Percentiles rank a stretch among this genome's conserved stretches.
Conservation (phyloP, 2,888 invertebrate genomes). For the Himalopsyche tibetana region DNA sequence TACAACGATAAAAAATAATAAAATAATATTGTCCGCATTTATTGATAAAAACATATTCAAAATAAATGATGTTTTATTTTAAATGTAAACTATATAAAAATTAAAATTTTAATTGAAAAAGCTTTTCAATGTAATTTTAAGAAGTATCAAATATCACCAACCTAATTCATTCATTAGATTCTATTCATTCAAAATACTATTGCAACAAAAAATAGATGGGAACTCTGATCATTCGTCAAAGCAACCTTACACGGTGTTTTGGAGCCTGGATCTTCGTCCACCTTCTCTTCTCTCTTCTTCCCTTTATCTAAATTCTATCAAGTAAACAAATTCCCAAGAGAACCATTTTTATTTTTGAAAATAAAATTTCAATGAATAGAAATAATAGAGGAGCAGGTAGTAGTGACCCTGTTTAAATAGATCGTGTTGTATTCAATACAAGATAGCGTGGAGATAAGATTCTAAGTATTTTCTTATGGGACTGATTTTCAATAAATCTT, state of each 20-base stretch:
- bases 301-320: neutral
- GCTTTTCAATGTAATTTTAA: neutral
- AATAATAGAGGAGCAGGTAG: constrained; percentile 56
- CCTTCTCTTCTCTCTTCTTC: neutral
- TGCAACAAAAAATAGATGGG: constrained; percentile 26
- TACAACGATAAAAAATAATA: too few species aligned
- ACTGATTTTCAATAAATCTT: neutral
- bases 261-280: neutral
- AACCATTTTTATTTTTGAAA: constrained; percentile 51
- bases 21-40: too few species aligned
- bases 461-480: constrained; percentile 25
- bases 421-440: constrained; percentile 55
- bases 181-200: neutral
- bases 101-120: too few species aligned
- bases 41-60: too few species aligned
- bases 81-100: too few species aligned
- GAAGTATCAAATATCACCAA: constrained; percentile 9
- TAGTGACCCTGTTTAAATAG: constrained; percentile 52
- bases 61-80: too few species aligned
- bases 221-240: neutral
- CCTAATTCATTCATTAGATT: constrained; percentile 1
- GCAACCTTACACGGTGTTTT: neutral
- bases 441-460: constrained; percentile 52
- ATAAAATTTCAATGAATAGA: constrained; percentile 49
- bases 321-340: constrained; percentile 58